Evolutionary conservation across 2,797 vertebrate species (phyloP), one percentile per base, ranked within the genome.

Genomic region (Intellagama lesueurii): DNA sequence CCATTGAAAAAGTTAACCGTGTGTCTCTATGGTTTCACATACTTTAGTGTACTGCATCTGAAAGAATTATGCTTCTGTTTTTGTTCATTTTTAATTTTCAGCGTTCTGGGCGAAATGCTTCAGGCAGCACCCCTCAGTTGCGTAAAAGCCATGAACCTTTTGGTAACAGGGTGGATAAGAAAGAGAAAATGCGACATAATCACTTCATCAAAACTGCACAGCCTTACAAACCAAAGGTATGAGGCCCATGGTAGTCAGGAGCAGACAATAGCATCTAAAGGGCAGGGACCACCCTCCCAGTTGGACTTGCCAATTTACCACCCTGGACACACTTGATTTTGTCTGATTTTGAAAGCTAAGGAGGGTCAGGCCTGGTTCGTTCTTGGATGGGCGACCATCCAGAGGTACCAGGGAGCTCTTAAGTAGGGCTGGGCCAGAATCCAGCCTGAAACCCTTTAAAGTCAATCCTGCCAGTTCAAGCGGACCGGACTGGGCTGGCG

Each of bases 191-290:
- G 49, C 97, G 99, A 88, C 99, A 99, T 95, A 99, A 99, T 96
- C 99, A 99, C 95, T 99, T 99, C 97, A 99, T 99, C 95, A 99
- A 99, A 96, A 99, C 99, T 16, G 99, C 99, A 0, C 99, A 99
- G 96, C 99, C 99, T 0, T 99, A 99, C 96, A 99, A 99, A 97
- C 98, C 98, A 92, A 99, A 98, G 98, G 99, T 99, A 96, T 69
- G 81, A 75, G 60, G 35, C 40, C 47, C 17, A 30, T 2, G n/a
- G 6, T 26, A 16, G 40, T 8, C 17, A 12, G 5, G 26, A 64
- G 12, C 73, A 73, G 52, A 72, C 7, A 28, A 14, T 28, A 35
- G 14, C 49, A 60, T 40, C 56, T 12, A 35, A 85, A 35, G 70
- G 32, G n/a, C 7, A 60, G 47, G 17, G 22, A 11, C 28, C 17